Conservation (phyloP, 2,888 invertebrate genomes). For the Melinaea marsaeus region DNA sequence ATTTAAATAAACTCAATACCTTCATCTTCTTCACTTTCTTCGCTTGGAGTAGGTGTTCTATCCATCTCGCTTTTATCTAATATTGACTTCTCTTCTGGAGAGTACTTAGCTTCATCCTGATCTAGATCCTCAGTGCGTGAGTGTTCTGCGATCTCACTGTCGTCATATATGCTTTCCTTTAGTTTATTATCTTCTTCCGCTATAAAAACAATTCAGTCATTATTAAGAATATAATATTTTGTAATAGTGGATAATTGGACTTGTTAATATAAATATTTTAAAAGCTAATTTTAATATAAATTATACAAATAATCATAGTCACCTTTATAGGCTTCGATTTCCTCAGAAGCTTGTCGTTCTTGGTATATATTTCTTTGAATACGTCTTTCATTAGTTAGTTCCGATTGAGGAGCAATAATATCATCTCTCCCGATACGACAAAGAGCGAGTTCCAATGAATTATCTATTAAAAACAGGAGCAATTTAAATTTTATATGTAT, state of each 20-base stretch:
- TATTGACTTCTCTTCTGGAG: slow-evolving; percentile 86
- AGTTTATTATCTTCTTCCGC: slow-evolving; percentile 74
- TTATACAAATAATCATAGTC: slow-evolving; percentile 7
- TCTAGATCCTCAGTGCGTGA: slow-evolving; percentile 63
- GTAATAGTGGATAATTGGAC: neutral
- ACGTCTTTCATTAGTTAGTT: slow-evolving; percentile 73
- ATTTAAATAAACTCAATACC: slow-evolving; percentile 41
- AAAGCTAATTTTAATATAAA: neutral
- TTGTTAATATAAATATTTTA: neutral
- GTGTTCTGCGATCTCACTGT: slow-evolving; percentile 59
- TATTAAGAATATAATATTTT: too few species aligned
- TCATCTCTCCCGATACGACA: slow-evolving; percentile 93
- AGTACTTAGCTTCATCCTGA: slow-evolving; percentile 85
- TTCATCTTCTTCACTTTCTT: slow-evolving; percentile 76
- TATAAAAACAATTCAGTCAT: slow-evolving; percentile 30
- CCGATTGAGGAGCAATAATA: slow-evolving; percentile 91
- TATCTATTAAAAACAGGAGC: slow-evolving; percentile 51
- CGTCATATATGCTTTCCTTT: slow-evolving; percentile 64
- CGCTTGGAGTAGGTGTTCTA: slow-evolving; percentile 69
- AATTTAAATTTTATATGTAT: too few species aligned
- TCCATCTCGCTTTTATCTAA: slow-evolving; percentile 82
- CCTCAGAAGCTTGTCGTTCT: slow-evolving; percentile 73
- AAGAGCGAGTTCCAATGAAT: slow-evolving; percentile 89
- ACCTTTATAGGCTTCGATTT: slow-evolving; percentile 76
- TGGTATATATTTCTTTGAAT: slow-evolving; percentile 76